Base-by-base conservation (phyloP, 30 jellyfish, hydroid and myxozoan species). In the Hydra vulgaris region DNA sequence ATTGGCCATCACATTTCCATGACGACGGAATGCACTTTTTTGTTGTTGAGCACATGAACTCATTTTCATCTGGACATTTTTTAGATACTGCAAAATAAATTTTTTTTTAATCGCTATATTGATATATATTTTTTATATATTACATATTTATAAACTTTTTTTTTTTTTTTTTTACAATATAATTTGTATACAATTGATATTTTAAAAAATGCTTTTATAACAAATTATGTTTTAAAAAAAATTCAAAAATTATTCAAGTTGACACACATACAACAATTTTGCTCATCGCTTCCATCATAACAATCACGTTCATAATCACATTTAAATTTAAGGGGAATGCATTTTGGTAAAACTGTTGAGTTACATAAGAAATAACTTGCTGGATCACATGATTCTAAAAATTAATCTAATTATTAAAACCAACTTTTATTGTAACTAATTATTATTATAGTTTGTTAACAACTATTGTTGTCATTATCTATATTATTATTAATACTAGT, bases 231-330 rank as follows among this genome's bases (percentile, higher is more conserved):
- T 5, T 40, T 3, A 40, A 3, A 40, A 40, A 5, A 40, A 12
- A 40, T 3, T 40, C 12, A 40, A 40, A 40, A 40, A 40, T 12
- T 12, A 40, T 3, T 3, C 5, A 40, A 40, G 61, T 3, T 12
- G 61, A 12, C 5, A 40, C 61, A 27, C 95, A 54, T 83, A 91
- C 98, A 70, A 61, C 98, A 92, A 12, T 79, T 88, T 19, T 68
- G 56, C 75, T 92, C 98, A 82, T 92, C 98, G 76, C 96, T 92
- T 26, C 85, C 94, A 92, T 92, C 96, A 74, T 81, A 25, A 72
- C 98, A 92, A 68, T 92, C 98, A 12, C 78, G 83, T 74, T 83
- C 95, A 21, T 86, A 54, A 26, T 92, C 98, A 83, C 98, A 92
- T 70, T 89, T 82, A 90, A 93, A 92, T 20, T 84, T 27, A 20